Evolutionary conservation across 2,113 vertebrate genomes (phyloP).

Genomic region (Amphiprion percula): DNA sequence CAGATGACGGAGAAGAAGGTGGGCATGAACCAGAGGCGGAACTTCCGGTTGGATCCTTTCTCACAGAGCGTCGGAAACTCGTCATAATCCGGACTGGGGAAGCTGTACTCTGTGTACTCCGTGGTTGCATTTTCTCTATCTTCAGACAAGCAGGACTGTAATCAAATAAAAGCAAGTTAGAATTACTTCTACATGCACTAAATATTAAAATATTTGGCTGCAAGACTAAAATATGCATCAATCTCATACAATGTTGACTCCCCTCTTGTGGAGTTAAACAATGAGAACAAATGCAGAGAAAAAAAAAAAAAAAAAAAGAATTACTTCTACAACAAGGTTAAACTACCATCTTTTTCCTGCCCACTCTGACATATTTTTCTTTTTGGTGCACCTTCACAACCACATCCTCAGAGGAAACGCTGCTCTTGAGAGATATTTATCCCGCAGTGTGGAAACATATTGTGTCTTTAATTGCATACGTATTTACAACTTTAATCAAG

Average conservation of each 20-base stretch:
- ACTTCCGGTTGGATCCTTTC: conserved; percentile 66
- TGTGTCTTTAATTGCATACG: not conserved
- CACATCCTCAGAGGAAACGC: conserved; percentile 23
- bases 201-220: too few relatives aligned
- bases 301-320: too few relatives aligned
- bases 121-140: not conserved
- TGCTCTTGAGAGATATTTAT: not conserved
- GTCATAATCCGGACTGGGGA: conserved; percentile 22
- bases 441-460: not conserved
- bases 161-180: conserved; percentile 13
- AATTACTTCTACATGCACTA: too few relatives aligned
- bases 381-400: conserved; percentile 1
- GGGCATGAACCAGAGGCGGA: conserved; percentile 88
- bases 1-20: conserved; percentile 89
- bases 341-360: not conserved
- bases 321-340: too few relatives aligned
- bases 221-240: too few relatives aligned
- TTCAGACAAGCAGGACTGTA: conserved; percentile 52
- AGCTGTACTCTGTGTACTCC: not conserved
- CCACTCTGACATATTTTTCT: not conserved
- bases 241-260: too few relatives aligned
- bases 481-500: not conserved
- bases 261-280: too few relatives aligned
- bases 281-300: too few relatives aligned
- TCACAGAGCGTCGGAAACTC: conserved; percentile 19